phyloP scores from a whole-genome alignment of 1,140 invertebrate species.

The Melipona quadrifasciata region DNA sequence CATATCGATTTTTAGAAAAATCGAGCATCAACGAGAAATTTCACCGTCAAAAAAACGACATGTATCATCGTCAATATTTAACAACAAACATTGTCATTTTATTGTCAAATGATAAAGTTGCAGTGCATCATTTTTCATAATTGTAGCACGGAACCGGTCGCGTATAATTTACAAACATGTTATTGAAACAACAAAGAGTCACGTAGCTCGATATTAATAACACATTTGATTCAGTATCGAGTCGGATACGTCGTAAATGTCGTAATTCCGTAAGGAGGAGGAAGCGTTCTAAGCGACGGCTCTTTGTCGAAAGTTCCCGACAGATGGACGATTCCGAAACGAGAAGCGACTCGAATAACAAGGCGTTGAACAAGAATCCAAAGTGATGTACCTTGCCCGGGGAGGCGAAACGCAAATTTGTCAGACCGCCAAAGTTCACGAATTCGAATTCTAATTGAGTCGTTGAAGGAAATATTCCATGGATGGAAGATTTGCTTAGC shows the following conservation, averaged over 20 bases:
- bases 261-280: not conserved
- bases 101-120: too few species aligned
- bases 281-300: not conserved
- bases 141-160: not conserved
- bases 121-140: not conserved
- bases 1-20: too few species aligned
- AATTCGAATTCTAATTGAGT: slow-evolving; percentile 2
- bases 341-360: slow-evolving; percentile 1
- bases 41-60: too few species aligned
- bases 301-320: not conserved
- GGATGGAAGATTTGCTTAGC: not conserved
- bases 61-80: too few species aligned
- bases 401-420: not conserved
- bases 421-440: not conserved
- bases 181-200: not conserved
- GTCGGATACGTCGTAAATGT: not conserved
- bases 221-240: not conserved
- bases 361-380: not conserved
- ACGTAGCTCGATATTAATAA: not conserved
- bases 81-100: too few species aligned
- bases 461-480: not conserved
- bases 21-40: too few species aligned
- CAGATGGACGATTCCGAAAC: not conserved
- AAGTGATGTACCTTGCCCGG: not conserved
- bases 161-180: not conserved